Base-by-base conservation (phyloP, 2,888 invertebrate species). In the Lysandra bellargus region DNA sequence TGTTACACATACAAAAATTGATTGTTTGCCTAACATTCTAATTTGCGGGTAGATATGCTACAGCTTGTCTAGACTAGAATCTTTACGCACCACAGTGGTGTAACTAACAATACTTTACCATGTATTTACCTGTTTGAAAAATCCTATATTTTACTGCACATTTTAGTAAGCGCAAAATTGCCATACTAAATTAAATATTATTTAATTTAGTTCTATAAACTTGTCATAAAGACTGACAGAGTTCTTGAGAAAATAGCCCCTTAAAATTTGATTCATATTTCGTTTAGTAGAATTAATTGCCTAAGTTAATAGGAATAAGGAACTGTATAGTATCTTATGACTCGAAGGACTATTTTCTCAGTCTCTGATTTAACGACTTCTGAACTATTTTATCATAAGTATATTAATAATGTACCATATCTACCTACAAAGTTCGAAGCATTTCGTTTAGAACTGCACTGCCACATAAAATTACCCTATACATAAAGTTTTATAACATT, bases 381-480 rank as follows among this genome's bases (percentile, higher is more conserved):
- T 74, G 44, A 33, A 40, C 44, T 49, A 74, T 44, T 75, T 74
- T 75, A 75, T 75, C 37, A 49, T 75, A 69, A 69, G 33, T 69
- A 37, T 69, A 30, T 61, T 64, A 64, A 64, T 37, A 69, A 69
- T 69, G 69, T 75, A 76, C 33, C 76, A 53, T 53, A 33, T 53
- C 76, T 76, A 76, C 76, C 77, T 60, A 78, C 78, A 79, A 80
- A 81, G 79, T 64, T 79, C 78, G 79, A 79, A 80, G 82, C 82
- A 83, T 83, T 81, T 83, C 80, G 74, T 81, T 80, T 79, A 80
- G 79, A 80, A 78, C 80, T 80, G 87, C 91, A 92, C 91, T 92
- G 91, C 91, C 92, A 89, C 86, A 86, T 79, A 80, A 80, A 82
- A 83, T 82, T 83, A 83, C 83, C 82, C 49, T 83, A 82, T 84